Evolutionary conservation across 2,797 vertebrate genomes (phyloP).

Genomic region (Trematomus bernacchii): DNA sequence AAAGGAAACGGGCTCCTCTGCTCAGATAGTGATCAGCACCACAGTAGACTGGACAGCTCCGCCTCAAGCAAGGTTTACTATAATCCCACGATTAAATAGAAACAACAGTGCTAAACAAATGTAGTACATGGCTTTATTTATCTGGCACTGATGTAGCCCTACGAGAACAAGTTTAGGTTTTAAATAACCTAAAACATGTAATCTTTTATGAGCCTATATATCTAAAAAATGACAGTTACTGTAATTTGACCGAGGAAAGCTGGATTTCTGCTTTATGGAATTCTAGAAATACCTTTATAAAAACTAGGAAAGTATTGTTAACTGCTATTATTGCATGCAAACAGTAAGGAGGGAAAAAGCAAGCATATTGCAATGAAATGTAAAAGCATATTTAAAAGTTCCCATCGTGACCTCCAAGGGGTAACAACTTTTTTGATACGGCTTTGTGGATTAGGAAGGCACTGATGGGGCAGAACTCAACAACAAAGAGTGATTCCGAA

Average conservation of each 20-base stretch:
- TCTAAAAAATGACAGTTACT: neutral
- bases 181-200: neutral
- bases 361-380: neutral
- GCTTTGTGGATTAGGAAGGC: neutral
- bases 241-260: neutral
- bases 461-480: neutral
- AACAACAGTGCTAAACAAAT: constrained; percentile 5
- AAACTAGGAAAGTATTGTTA: neutral
- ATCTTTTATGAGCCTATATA: neutral
- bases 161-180: neutral
- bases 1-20: constrained; percentile 6
- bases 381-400: too few relatives aligned
- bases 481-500: neutral
- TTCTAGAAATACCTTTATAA: neutral
- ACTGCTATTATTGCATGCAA: neutral
- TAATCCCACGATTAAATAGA: neutral
- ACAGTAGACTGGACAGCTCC: constrained; percentile 32
- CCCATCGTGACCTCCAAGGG: neutral
- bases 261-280: neutral
- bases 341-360: neutral
- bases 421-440: neutral
- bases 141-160: neutral
- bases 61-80: neutral
- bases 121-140: neutral
- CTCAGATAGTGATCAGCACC: constrained; percentile 34